A percentile compares a stretch with the other conserved stretches of the same genome.
Conservation (phyloP, 2,888 invertebrate species). For the Flexamia atlantica region DNA sequence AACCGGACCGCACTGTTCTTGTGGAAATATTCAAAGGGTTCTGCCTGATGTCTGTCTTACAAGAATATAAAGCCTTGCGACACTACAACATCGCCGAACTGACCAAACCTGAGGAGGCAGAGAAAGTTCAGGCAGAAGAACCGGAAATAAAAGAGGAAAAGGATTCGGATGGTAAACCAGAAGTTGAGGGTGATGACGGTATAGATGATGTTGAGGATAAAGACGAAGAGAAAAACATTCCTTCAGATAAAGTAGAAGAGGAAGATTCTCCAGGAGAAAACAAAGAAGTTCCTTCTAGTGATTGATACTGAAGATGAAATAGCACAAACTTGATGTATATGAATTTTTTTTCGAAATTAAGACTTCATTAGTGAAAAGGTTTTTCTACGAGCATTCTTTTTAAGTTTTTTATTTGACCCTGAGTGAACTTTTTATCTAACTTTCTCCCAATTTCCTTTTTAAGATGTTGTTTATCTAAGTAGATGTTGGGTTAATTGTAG, state of each 20-base stretch:
- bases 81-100: slow-evolving; percentile 91
- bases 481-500: too few relatives aligned
- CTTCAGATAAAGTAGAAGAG: neutral
- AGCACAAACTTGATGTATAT: neutral
- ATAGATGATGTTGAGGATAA: neutral
- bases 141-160: slow-evolving; percentile 20
- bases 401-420: too few relatives aligned
- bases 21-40: slow-evolving; percentile 78
- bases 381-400: too few relatives aligned
- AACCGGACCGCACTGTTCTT: slow-evolving; percentile 86
- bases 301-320: slow-evolving; percentile 9
- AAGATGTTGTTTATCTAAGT: too few relatives aligned
- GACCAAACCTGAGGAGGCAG: slow-evolving; percentile 67
- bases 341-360: too few relatives aligned
- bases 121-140: neutral
- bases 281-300: neutral
- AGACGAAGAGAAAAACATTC: neutral
- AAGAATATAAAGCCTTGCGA: slow-evolving; percentile 85
- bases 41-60: slow-evolving; percentile 31
- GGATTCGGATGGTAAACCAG: neutral
- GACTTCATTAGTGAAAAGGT: too few relatives aligned
- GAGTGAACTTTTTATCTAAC: too few relatives aligned
- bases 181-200: neutral
- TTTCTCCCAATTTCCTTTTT: too few relatives aligned
- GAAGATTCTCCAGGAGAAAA: neutral